Base-by-base conservation (phyloP, 2,888 invertebrate genomes). In the Drosophila mimetica region DNA sequence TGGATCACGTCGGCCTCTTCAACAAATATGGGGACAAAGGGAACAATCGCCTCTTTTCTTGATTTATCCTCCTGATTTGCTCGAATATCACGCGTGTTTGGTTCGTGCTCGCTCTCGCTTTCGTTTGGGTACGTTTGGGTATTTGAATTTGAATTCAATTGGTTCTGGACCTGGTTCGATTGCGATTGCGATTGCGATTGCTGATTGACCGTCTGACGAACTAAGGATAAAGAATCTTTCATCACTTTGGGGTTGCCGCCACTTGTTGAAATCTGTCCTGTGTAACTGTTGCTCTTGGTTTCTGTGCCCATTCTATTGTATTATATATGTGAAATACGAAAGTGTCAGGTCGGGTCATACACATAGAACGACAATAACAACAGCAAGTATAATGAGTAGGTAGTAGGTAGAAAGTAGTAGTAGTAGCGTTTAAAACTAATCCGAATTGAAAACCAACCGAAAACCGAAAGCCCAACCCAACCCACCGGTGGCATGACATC, bases 1-100 rank as follows among this genome's bases (percentile, higher is more conserved):
- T 92, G 92, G 76, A 94, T 93, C 50, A 96, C 92, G 90, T 95
- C 93, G 88, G 94, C 92, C 90, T 96, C 96, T 79, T 94, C 93
- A 78, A 96, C 93, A 79, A 93, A 93, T 69, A 95, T 89, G 53
- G 95, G 93, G 65, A 95, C 78, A 76, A 83, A 89, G 13, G 89
- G 89, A n/a, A 90, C 85, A 67, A 67, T 63, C 52, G 69, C 53
- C 60, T 86, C 79, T 54, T 69, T 74, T 47, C 61, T 46, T 14
- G 58, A 30, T 44, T 36, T 57, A 36, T 59, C 67, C 64, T 70
- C 41, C 54, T 55, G 60, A n/a, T 77, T 75, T 64, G 69, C 57
- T 67, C 67, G 82, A 55, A 54, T 65, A 74, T 85, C 82, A 63
- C 53, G 66, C 61, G 64, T 16, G 6, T 54, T 57, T 6, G 20